phyloP scores from a whole-genome alignment of 1,140 invertebrate genomes.

The Drosophila repleta region DNA sequence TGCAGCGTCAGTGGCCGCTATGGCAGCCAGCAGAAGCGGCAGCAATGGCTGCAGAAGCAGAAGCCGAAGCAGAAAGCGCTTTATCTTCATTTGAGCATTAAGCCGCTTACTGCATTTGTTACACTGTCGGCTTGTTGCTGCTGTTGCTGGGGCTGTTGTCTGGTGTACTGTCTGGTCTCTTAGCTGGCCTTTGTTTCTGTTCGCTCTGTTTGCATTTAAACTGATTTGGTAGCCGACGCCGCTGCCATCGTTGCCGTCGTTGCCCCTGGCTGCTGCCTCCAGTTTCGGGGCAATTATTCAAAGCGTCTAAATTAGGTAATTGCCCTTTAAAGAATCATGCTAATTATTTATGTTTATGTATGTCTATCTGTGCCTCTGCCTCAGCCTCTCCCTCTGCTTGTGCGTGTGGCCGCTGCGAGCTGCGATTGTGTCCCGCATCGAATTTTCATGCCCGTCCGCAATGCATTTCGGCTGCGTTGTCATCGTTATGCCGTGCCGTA shows the following conservation, averaged over 20 bases:
- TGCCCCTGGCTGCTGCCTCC: slow-evolving; percentile 11
- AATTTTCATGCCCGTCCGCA: slow-evolving; percentile 1
- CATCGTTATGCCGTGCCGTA: slow-evolving; percentile 28
- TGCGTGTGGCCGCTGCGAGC: slow-evolving; percentile 18
- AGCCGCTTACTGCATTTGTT: slow-evolving; percentile 72
- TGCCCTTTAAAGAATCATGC: slow-evolving; percentile 82
- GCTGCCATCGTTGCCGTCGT: slow-evolving; percentile 5
- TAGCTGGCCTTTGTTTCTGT: slow-evolving; percentile 4
- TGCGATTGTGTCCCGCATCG: slow-evolving; percentile 7
- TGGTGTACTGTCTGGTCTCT: slow-evolving; percentile 15
- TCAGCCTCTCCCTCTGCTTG: background rate
- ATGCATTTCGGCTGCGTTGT: slow-evolving; percentile 60
- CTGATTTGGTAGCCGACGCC: slow-evolving; percentile 49
- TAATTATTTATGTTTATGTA: slow-evolving; percentile 80
- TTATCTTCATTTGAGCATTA: slow-evolving; percentile 79
- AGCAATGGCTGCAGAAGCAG: slow-evolving; percentile 21
- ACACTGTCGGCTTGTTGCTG: slow-evolving; percentile 5
- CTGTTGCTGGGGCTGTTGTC: slow-evolving; percentile 10
- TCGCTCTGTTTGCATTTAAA: slow-evolving; percentile 47
- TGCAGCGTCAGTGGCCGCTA: slow-evolving; percentile 35
- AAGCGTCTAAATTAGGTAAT: slow-evolving; percentile 80
- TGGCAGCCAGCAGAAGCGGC: background rate
- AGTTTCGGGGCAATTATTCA: slow-evolving; percentile 70
- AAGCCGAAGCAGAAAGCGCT: slow-evolving; percentile 54
- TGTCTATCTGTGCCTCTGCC: slow-evolving; percentile 28